Evolutionary conservation across 2,888 invertebrate species (phyloP).

Genomic region (Psococerastis gibbosa): DNA sequence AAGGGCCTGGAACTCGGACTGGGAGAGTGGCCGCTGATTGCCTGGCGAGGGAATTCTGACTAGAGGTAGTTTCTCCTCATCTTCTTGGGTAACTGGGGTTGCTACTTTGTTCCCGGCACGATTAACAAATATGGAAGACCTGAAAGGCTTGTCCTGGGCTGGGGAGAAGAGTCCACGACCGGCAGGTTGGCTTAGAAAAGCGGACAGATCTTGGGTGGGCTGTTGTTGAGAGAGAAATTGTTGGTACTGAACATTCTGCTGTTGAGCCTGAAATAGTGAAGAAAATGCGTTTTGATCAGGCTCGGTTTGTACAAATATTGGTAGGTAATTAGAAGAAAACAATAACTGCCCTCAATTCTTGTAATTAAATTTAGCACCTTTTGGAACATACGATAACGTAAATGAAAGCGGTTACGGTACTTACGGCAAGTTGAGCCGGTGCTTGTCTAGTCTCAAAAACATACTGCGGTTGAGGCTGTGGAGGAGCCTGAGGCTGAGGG

Average conservation of each 20-base stretch:
- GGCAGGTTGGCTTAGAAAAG: background rate
- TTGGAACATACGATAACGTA: too few relatives aligned
- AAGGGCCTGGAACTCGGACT: background rate
- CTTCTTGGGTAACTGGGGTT: background rate
- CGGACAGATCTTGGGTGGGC: background rate
- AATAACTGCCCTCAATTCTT: too few relatives aligned
- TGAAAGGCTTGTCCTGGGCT: background rate
- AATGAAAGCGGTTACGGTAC: too few relatives aligned
- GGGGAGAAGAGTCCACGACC: constrained; percentile 5
- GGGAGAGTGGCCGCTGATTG: background rate
- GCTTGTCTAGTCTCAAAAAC: too few relatives aligned
- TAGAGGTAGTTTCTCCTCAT: background rate
- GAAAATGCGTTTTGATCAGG: too few relatives aligned
- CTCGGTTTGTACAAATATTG: too few relatives aligned
- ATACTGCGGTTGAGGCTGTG: background rate
- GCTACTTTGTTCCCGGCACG: background rate
- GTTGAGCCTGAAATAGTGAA: too few relatives aligned
- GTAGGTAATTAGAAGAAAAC: too few relatives aligned
- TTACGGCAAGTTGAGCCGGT: too few relatives aligned
- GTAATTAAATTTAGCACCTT: too few relatives aligned
- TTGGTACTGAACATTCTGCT: background rate
- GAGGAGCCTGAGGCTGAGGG: background rate
- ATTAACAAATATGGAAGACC: constrained; percentile 4
- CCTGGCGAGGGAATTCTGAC: background rate
- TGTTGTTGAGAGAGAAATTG: constrained; percentile 1